A percentile compares a stretch with the other conserved stretches of the same genome.
Evolutionary conservation across 2,888 invertebrate species (phyloP).

Genomic region (Caenorhabditis becei): DNA sequence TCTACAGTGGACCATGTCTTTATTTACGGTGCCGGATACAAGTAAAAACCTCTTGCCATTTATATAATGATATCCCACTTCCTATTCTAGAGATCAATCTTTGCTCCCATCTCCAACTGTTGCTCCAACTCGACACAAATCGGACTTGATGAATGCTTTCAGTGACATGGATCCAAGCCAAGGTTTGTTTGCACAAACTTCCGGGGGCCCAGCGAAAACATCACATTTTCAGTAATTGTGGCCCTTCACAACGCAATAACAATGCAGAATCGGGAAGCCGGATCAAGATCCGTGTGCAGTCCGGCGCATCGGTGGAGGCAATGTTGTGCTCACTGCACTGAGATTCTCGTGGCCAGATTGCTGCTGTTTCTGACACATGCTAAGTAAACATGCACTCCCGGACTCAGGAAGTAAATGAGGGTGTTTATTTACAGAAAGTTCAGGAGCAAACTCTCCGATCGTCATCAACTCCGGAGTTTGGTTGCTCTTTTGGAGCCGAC

Average conservation of each 20-base stretch:
- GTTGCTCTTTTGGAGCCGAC: slow-evolving; percentile 86
- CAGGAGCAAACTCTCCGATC: slow-evolving; percentile 84
- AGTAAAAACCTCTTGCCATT: slow-evolving; percentile 15
- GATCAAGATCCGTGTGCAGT: slow-evolving; percentile 85
- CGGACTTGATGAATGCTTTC: slow-evolving; percentile 77
- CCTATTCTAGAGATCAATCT: slow-evolving; percentile 58
- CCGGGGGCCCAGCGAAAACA: not conserved
- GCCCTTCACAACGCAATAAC: slow-evolving; percentile 85
- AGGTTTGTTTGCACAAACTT: slow-evolving; percentile 60
- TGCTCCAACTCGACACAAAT: slow-evolving; percentile 69
- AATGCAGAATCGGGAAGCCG: slow-evolving; percentile 85
- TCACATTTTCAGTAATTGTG: slow-evolving; percentile 83
- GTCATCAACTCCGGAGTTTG: slow-evolving; percentile 85
- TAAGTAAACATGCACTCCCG: slow-evolving; percentile 39
- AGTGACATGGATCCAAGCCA: slow-evolving; percentile 78
- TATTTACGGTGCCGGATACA: slow-evolving; percentile 72
- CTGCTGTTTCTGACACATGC: slow-evolving; percentile 85
- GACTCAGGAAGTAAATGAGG: not conserved
- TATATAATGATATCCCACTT: not conserved
- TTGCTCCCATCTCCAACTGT: slow-evolving; percentile 69
- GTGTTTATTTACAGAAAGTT: slow-evolving; percentile 82
- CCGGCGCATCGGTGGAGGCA: slow-evolving; percentile 85
- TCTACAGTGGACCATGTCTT: slow-evolving; percentile 76
- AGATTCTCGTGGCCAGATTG: slow-evolving; percentile 83
- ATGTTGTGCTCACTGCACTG: slow-evolving; percentile 73